Evolutionary conservation across 2,113 vertebrate species (phyloP), one percentile per base, ranked within the genome.

Genomic region (Boulengerochromis microlepis): DNA sequence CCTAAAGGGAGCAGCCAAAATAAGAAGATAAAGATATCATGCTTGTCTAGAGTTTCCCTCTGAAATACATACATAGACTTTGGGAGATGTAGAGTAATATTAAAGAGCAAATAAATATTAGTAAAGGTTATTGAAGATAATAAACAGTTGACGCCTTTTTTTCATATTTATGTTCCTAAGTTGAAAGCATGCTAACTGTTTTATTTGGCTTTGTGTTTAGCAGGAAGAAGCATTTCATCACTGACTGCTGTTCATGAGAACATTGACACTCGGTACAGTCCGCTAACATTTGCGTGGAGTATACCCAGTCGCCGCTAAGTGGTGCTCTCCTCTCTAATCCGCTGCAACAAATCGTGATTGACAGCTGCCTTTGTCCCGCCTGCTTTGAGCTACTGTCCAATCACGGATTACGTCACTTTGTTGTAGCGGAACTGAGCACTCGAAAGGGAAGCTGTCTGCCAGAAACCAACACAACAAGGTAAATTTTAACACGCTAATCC

Each of bases 401-500:
- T 97, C 91, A 94, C 11, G 47, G 38, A 6, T 16, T 31, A 90
- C 93, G 92, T 94, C 86, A 50, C 74, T 92, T 90, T 96, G 95
- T 95, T 94, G 95, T 95, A 81, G 86, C 93, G 92, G 92, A 95
- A 92, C 89, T 89, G 83, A 93, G 86, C 80, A 71, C 74, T 50
- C 90, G 40, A 80, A 84, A 82, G 42, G 33, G 82, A 89, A 57
- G 85, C 85, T 86, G 85, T 76, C 91, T 80, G 87, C 91, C 52
- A 83, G 35, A 93, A 91, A 93, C 66, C 90, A 81, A 89, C 87
- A 91, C n/a, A 94, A 93, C 52, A 94, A 95, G 95, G 96, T 97
- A 95, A 82, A 85, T 61, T 40, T 86, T 86, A 2, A 26, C 7
- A 40, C 5, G 6, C 4, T 7, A 3, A 24, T 2, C 6, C 40